Evolutionary conservation across 2,113 vertebrate genomes (phyloP), one percentile per base, ranked within the genome.

Genomic region (Bos indicus): DNA sequence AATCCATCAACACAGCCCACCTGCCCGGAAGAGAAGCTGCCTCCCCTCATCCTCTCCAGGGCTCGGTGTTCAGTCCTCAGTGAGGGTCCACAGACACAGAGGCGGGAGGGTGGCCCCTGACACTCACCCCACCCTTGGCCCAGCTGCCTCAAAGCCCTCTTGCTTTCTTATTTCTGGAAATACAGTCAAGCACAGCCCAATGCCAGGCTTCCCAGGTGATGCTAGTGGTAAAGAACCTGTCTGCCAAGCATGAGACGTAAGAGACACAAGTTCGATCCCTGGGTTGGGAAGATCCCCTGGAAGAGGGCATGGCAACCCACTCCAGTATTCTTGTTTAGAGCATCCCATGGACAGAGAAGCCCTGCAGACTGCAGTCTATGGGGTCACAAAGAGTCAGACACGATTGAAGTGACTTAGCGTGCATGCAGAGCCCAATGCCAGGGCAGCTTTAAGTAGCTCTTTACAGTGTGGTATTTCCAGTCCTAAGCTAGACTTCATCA

Each of bases 1-100:
- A 14, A 85, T 91, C 83, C 8, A 11, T 92, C 84, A 36, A 11
- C 33, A 48, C 9, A 4, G 62, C 9, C 33, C 56, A 74, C 71
- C 83, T 90, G 52, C 60, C 60, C 0, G 0, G n/a, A 23, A 33
- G n/a, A 26, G 21, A 2, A 2, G 26, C 11, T 0, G 1, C n/a
- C 30, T 28, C 26, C 14, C 25, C 52, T 77, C 21, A 7, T 1
- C 23, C 10, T 87, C 28, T 51, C 16, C 28, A 26, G 67, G 67
- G 23, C 13, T 77, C 6, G 8, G 64, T 40, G 36, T 51, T 43
- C 60, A 28, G 48, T 30, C 33, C 15, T 64, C n/a, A 1, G 5
- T 7, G 71, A 11, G 23, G 28, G n/a, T 30, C 46, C 40, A 2
- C 0, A 26, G 59, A 74, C n/a, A n/a, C 40, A 40, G 62, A 21